Evolutionary conservation across 2,888 invertebrate species (phyloP).

Genomic region (Chaetogeoica ovagalla): DNA sequence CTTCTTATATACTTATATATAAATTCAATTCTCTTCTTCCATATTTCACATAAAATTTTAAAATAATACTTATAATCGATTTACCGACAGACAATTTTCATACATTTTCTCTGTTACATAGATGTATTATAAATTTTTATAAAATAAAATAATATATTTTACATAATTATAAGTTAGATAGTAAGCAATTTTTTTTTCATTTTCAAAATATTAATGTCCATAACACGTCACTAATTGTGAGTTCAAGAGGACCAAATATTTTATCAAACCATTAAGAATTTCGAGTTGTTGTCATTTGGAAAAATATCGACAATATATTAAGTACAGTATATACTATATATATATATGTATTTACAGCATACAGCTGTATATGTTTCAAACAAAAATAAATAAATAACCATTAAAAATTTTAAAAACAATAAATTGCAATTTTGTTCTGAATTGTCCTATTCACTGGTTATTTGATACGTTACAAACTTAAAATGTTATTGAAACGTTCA

Average conservation of each 20-base stretch:
- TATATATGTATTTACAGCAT: background rate
- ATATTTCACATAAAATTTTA: no score
- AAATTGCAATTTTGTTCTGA: background rate
- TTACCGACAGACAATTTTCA: no score
- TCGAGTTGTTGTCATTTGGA: background rate
- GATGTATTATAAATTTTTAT: no score
- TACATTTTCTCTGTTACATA: no score
- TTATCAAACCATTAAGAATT: background rate
- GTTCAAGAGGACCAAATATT: background rate
- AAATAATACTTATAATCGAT: no score
- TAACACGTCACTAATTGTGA: background rate
- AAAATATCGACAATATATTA: background rate
- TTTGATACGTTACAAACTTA: no score
- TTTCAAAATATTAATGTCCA: conserved; percentile 18
- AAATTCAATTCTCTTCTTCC: no score
- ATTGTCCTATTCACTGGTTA: no score
- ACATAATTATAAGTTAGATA: background rate
- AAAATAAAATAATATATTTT: background rate
- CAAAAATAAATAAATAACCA: background rate
- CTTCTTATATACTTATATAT: no score
- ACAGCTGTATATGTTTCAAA: background rate
- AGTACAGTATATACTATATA: background rate
- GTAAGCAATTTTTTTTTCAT: background rate
- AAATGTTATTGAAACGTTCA: no score
- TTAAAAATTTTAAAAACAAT: background rate